Base-by-base conservation (phyloP, 2,797 vertebrate genomes). In the Acomys russatus region DNA sequence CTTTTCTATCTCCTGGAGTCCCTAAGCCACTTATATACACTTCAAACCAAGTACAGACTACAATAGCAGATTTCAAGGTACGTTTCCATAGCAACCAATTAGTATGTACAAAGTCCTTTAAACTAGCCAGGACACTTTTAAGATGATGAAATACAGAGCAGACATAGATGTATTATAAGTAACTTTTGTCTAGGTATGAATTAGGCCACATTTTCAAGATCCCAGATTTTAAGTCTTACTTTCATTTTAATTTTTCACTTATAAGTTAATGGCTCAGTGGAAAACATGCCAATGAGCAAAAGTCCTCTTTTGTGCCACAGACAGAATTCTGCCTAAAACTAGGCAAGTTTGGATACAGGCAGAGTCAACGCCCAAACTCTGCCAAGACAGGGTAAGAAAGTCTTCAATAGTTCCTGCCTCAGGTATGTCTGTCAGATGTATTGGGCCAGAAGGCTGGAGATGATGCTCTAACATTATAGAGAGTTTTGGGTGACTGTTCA, bases 41-140 rank as follows among this genome's bases (percentile, higher is more conserved):
- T 84, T 77, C 20, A 63, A 90, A 63, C 63, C 88, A 91, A 89
- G 86, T n/a, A 59, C 1, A 66, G 82, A 82, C 51, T 90, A 70
- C 33, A 85, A 73, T 0, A 59, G 54, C 68, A 84, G 54, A 56
- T 82, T 83, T 94, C 78, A 28, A 73, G n/a, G 71, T 51, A 49
- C 15, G 88, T 92, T 93, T 93, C 95, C 88, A 91, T 86, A 71
- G 76, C 82, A 91, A 95, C 66, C 23, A 70, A 89, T 90, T 59
- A 91, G 28, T 20, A 78, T 59, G 82, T 70, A 38, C 44, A 91
- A 90, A 80, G 44, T 87, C 78, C 61, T 93, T 90, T 6, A 68
- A 74, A 92, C 30, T 51, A 74, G 23, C 25, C 61, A 63, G 56
- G 91, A 68, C 14, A 82, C 28, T 90, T 71, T 86, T 63, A 90